A percentile compares a stretch with the other conserved stretches of the same genome.
phyloP scores from a whole-genome alignment of 2,797 vertebrate genomes.

The Falco cherrug region DNA sequence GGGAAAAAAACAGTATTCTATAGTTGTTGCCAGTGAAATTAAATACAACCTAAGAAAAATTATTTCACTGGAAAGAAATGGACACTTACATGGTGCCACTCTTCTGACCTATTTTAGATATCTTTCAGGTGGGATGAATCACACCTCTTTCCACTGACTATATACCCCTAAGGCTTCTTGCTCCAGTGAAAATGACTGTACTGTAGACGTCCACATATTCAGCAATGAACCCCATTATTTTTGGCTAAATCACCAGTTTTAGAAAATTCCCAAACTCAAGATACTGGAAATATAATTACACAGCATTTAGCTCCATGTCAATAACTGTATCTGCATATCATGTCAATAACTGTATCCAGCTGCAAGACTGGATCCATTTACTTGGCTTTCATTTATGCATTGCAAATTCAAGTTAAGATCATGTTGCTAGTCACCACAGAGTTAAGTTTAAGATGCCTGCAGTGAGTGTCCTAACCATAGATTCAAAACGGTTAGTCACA shows the following conservation, averaged over 20 bases:
- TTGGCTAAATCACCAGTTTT: neutral
- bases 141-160: neutral
- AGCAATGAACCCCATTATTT: neutral
- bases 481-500: constrained; percentile 38
- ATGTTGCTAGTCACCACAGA: neutral
- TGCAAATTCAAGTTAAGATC: constrained; percentile 16
- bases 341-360: neutral
- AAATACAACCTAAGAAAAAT: neutral
- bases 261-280: neutral
- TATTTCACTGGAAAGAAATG: constrained; percentile 14
- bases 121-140: neutral
- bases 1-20: neutral
- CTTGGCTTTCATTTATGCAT: neutral
- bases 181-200: neutral
- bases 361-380: neutral
- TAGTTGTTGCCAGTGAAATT: neutral
- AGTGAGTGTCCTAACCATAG: constrained; percentile 21
- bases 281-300: neutral
- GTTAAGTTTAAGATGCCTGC: constrained; percentile 13
- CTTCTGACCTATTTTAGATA: neutral
- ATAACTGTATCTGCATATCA: neutral
- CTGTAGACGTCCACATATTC: neutral
- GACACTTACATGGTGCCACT: neutral
- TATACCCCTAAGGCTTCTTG: neutral
- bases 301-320: neutral